Percentiles rank a stretch among this genome's conserved stretches.
These are phyloP conservation scores for Dynastes hyllus DNA, from an alignment of 2,888 invertebrate genomes.

Conservation along the genomic window DNA sequence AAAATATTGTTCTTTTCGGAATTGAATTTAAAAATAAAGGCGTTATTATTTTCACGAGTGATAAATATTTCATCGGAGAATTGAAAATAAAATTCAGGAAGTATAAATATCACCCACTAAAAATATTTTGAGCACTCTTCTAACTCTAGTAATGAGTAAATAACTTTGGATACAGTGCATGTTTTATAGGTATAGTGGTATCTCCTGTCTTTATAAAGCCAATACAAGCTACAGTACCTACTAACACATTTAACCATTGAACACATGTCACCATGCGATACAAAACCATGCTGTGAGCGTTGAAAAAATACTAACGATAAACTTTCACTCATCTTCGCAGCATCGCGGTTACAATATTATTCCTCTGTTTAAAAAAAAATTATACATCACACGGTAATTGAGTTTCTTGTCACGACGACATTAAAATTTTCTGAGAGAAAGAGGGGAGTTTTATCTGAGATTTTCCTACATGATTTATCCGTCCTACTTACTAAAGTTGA, in stretches of 20 bases:
- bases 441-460: neutral
- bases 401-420: neutral
- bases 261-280: constrained; percentile 27
- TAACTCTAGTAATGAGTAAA: no score
- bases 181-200: no score
- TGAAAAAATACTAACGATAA: neutral
- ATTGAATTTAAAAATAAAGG: no score
- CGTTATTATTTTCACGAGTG: no score
- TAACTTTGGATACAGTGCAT: no score
- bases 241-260: constrained; percentile 36
- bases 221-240: neutral
- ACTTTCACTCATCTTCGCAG: constrained; percentile 10
- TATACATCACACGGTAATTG: neutral
- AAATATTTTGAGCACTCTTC: no score
- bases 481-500: constrained; percentile 18
- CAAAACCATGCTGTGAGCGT: neutral
- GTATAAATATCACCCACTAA: no score
- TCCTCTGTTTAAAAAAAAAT: neutral
- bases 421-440: constrained; percentile 15
- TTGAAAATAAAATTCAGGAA: no score
- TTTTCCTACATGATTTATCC: constrained; percentile 14
- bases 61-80: no score
- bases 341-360: neutral
- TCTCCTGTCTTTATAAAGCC: no score
- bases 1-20: no score